Base-by-base conservation (phyloP, 1,140 invertebrate genomes). In the Palaemon carinicauda region DNA sequence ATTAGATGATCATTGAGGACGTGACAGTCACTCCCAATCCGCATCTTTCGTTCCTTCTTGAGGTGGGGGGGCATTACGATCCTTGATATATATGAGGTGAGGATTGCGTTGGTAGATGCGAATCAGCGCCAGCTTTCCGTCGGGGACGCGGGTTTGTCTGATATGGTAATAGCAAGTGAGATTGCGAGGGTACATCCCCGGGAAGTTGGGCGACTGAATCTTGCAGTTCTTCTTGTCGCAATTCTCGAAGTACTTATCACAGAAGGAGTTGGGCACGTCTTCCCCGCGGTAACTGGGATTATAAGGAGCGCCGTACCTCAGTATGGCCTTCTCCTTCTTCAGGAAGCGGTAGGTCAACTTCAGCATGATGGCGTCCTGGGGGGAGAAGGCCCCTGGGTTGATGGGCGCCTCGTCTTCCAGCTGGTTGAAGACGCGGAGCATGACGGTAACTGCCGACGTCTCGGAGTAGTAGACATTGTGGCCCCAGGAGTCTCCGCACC, bases 1-100 rank as follows among this genome's bases (percentile, higher is more conserved):
- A 96, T 96, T 83, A 97, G 95, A 91, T 96, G 96, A 92, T 97
- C 96, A 91, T 96, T 93, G 89, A 97, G 95, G 90, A 96, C 94
- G 90, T 97, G 95, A 91, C 96, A 97, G 86, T 96, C 95, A 89
- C 95, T 94, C 95, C 96, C 97, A 82, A 95, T 95, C 90, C 91
- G 89, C 78, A 90, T 80, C 21, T 77, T 79, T 2, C 82, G 79
- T 17, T 89, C 89, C 27, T 83, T 31, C 3, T 80, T 80, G 31
- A 89, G 79, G 80, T 88, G 86, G 14, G 89, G n/a, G 86, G 19
- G 88, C 88, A 33, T 90, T 89, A 21, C 84, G 81, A 56, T 89
- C 88, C 41, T 90, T 90, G 79, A 90, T 89, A 69, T 90, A 89
- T 52, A 90, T 83, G 29, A 90, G 89, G 41, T 90, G 88, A 4